A percentile compares a stretch with the other conserved stretches of the same genome.
phyloP scores from a whole-genome alignment of 2,113 vertebrate genomes.

The Myrmecobius fasciatus region DNA sequence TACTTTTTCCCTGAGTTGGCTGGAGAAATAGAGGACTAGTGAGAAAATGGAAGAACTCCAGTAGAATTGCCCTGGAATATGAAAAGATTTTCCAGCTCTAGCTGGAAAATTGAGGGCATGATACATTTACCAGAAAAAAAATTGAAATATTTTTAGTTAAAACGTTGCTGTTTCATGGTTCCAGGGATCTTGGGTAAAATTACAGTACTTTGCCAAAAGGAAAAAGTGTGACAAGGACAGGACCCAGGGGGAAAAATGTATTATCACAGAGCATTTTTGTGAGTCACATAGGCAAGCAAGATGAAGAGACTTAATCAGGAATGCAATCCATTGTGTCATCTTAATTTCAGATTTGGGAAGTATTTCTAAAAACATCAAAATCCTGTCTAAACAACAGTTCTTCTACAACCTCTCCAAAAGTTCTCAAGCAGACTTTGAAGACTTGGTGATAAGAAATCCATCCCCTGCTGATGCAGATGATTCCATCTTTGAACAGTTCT shows the following conservation, averaged over 20 bases:
- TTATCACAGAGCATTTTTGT: neutral
- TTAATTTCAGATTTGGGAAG: neutral
- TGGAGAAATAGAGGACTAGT: slow-evolving; percentile 4
- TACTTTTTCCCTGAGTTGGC: neutral
- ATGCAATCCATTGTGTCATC: neutral
- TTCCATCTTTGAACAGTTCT: neutral
- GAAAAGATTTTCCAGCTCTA: neutral
- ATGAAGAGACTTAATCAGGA: neutral
- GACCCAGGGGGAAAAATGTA: neutral
- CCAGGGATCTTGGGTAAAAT: neutral
- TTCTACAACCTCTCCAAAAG: neutral
- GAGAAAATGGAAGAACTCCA: neutral
- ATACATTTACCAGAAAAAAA: neutral
- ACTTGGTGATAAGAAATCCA: neutral
- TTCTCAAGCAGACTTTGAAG: neutral
- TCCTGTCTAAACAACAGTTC: neutral
- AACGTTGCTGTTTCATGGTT: neutral
- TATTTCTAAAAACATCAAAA: neutral
- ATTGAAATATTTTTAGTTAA: neutral
- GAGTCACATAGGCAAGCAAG: neutral
- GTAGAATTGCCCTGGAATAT: neutral
- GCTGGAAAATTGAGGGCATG: neutral
- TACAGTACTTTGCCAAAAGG: neutral
- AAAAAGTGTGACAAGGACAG: neutral
- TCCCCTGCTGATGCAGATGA: neutral